phyloP scores from a whole-genome alignment of 2,113 vertebrate species.

The Ciconia boyciana region DNA sequence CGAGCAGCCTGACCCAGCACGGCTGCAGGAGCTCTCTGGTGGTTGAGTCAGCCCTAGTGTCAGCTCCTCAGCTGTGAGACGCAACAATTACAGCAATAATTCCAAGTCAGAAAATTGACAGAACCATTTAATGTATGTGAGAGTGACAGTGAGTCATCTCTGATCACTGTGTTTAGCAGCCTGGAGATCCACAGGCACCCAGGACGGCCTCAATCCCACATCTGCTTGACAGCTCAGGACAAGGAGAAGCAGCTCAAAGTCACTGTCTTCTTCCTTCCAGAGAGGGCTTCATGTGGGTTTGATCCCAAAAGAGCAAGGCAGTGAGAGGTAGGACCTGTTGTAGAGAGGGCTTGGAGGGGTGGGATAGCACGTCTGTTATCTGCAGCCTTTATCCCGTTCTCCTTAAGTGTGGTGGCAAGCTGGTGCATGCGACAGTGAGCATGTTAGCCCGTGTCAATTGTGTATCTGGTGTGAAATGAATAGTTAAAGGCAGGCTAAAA shows the following conservation, averaged over 20 bases:
- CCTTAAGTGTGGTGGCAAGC: accelerated
- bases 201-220: neutral
- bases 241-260: slow-evolving; percentile 10
- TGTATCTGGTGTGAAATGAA: neutral
- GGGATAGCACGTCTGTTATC: neutral
- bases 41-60: neutral
- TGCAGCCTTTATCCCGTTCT: neutral
- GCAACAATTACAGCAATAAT: neutral
- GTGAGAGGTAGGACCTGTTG: neutral
- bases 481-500: neutral
- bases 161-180: neutral
- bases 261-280: neutral
- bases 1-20: neutral
- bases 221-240: neutral
- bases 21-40: neutral
- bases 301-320: neutral
- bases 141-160: slow-evolving; percentile 58
- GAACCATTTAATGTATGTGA: neutral
- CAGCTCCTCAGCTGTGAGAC: neutral
- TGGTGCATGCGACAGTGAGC: accelerated
- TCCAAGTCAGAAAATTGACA: neutral
- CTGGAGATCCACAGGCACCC: neutral
- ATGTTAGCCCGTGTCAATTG: accelerated
- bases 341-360: neutral
- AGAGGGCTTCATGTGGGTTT: neutral